phyloP scores from a whole-genome alignment of 2,888 invertebrate species.

The Pristionchus entomophagus region DNA sequence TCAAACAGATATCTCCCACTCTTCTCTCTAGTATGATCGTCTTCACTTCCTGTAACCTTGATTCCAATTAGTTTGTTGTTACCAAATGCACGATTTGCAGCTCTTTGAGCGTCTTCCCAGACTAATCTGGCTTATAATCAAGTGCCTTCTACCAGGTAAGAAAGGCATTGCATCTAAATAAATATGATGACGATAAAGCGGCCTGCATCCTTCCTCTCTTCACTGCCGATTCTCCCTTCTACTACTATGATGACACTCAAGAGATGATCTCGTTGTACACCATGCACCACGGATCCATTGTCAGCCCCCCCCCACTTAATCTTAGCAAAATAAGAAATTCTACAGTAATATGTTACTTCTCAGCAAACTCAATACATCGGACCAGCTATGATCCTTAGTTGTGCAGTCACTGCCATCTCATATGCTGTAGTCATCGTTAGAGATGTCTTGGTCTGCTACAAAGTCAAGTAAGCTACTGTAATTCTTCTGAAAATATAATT shows the following conservation, averaged over 20 bases:
- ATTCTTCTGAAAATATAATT: no score
- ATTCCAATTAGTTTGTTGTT: no score
- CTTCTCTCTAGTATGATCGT: not conserved
- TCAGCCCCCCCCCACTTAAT: not conserved
- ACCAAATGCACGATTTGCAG: no score
- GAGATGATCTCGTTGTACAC: constrained; percentile 27
- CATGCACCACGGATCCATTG: constrained; percentile 41
- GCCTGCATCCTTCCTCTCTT: not conserved
- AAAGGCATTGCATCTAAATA: not conserved
- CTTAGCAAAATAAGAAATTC: no score
- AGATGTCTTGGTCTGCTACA: not conserved
- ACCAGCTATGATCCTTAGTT: not conserved
- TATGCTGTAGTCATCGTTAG: not conserved
- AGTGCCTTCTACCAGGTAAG: not conserved
- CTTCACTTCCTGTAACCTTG: not conserved
- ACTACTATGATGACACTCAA: constrained; percentile 31
- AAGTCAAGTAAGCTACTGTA: not conserved
- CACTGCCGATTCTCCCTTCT: constrained; percentile 27
- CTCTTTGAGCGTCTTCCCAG: not conserved
- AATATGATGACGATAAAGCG: not conserved
- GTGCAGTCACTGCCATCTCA: not conserved
- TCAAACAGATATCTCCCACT: no score
- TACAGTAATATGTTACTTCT: no score
- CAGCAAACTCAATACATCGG: constrained; percentile 23
- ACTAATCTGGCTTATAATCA: not conserved